Percentiles rank a stretch among this genome's conserved stretches.
Conservation (phyloP, 2,113 vertebrate species). For the Eclectus roratus region DNA sequence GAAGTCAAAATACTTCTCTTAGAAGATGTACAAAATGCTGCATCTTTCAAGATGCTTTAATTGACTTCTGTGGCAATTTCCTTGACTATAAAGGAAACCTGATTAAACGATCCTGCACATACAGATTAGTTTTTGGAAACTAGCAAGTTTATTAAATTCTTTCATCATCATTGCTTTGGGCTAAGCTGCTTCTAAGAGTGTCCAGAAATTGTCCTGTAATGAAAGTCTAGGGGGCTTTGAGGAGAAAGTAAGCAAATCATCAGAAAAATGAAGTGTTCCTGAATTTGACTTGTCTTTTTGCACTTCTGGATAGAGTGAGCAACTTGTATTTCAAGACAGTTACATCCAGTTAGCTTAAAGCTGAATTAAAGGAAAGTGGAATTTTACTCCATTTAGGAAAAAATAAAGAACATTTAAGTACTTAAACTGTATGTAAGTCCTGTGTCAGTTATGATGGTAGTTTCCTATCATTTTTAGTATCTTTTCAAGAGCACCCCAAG, state of each 20-base stretch:
- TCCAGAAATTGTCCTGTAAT: neutral
- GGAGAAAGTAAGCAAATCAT: neutral
- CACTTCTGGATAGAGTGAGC: neutral
- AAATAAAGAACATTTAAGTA: neutral
- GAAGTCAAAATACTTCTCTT: neutral
- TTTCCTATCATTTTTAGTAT: neutral
- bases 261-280: neutral
- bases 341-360: neutral
- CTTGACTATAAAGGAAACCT: neutral
- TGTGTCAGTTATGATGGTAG: neutral
- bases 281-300: neutral
- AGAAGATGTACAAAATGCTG: neutral
- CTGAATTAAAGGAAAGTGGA: neutral
- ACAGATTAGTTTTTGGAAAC: constrained; percentile 3
- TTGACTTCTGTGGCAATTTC: neutral
- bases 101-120: neutral
- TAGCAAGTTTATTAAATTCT: neutral
- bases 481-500: neutral
- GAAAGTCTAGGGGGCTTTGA: neutral
- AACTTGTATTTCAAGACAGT: neutral
- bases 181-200: neutral
- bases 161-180: neutral
- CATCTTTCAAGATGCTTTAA: neutral
- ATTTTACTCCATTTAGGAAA: neutral
- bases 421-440: neutral